Evolutionary conservation across 2,113 vertebrate species (phyloP).

Genomic region (Ariopsis seemanni): DNA sequence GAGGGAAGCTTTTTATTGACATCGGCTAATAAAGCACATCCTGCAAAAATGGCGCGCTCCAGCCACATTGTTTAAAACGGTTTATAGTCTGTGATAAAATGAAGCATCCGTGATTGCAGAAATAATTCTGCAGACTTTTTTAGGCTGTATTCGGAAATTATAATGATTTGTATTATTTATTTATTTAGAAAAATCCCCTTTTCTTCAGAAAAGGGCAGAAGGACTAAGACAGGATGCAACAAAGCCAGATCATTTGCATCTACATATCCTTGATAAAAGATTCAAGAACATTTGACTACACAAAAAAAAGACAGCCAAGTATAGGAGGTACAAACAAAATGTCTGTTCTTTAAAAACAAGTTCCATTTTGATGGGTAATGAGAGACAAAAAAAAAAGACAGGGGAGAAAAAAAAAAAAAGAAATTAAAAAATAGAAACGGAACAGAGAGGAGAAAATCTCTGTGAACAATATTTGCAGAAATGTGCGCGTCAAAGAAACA

Average conservation of each 20-base stretch:
- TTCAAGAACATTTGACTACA: neutral
- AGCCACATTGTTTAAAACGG: neutral
- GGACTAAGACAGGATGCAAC: neutral
- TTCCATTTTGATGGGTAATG: neutral
- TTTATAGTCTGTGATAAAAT: neutral
- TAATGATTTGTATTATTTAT: neutral
- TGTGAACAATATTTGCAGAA: neutral
- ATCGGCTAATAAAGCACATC: conserved; percentile 56
- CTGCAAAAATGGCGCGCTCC: conserved; percentile 15
- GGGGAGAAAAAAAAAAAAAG: neutral
- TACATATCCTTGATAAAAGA: neutral
- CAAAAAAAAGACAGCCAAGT: neutral
- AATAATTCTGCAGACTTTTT: neutral
- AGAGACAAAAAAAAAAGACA: neutral
- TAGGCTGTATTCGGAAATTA: neutral
- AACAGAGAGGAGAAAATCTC: neutral
- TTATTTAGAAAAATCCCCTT: neutral
- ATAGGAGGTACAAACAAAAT: neutral
- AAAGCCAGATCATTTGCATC: conserved; percentile 18
- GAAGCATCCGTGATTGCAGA: neutral
- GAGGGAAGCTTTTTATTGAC: conserved; percentile 64
- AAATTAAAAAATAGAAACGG: neutral
- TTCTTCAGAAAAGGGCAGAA: neutral
- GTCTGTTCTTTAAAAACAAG: neutral
- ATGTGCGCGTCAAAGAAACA: neutral